A percentile compares a stretch with the other conserved stretches of the same genome.
Evolutionary conservation across 1,140 invertebrate species (phyloP).

Genomic region (Ceratoteleas bidentatus): DNA sequence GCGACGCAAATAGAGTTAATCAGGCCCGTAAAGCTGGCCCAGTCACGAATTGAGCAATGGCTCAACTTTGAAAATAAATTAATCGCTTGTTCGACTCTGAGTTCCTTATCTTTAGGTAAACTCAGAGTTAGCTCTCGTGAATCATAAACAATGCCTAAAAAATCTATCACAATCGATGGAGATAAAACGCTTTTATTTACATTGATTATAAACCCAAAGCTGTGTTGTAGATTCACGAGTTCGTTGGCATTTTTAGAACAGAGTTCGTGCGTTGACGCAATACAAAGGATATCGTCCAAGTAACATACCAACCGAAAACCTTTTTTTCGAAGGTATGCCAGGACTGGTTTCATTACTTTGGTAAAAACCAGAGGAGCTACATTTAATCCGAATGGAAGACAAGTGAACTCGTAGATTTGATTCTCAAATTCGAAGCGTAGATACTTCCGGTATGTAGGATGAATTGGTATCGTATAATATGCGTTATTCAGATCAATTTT

Average conservation of each 20-base stretch:
- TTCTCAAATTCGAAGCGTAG: slow-evolving; percentile 30
- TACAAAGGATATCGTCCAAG: slow-evolving; percentile 22
- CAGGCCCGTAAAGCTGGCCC: slow-evolving; percentile 17
- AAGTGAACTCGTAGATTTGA: slow-evolving; percentile 28
- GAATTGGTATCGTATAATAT: slow-evolving; percentile 21
- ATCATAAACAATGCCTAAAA: slow-evolving; percentile 30
- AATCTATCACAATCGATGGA: slow-evolving; percentile 2
- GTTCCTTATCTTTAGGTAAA: slow-evolving; percentile 9
- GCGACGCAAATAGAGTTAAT: slow-evolving; percentile 31
- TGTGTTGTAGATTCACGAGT: background rate
- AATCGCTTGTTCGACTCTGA: background rate
- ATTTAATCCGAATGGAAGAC: slow-evolving; percentile 44
- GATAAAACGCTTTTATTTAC: slow-evolving; percentile 9
- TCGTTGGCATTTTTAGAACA: background rate
- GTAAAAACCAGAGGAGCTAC: slow-evolving; percentile 39
- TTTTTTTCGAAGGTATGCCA: slow-evolving; percentile 2
- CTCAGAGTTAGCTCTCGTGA: slow-evolving; percentile 11
- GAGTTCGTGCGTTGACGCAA: background rate
- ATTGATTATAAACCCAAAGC: slow-evolving; percentile 8
- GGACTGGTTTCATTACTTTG: slow-evolving; percentile 27
- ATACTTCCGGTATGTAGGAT: slow-evolving; percentile 13
- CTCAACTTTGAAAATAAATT: background rate
- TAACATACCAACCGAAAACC: slow-evolving; percentile 10
- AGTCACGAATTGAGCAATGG: slow-evolving; percentile 30
- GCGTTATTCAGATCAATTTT: slow-evolving; percentile 36